Evolutionary conservation across 2,113 vertebrate species (phyloP).

Genomic region (Protobothrops mucrosquamatus): DNA sequence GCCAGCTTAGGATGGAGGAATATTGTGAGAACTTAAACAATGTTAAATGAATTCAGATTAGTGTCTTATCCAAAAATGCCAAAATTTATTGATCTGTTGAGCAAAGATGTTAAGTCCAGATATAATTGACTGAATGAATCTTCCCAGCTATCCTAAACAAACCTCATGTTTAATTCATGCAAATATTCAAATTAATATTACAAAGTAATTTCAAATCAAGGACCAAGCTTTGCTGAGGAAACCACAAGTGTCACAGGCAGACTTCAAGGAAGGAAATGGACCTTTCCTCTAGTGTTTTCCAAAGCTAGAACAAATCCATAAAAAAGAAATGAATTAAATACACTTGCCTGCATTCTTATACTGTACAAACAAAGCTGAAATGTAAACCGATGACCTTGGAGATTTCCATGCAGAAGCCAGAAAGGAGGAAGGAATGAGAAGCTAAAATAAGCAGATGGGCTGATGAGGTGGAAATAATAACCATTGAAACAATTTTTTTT

Average conservation of each 20-base stretch:
- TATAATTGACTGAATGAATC: neutral
- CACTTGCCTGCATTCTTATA: neutral
- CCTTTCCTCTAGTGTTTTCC: neutral
- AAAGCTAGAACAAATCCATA: neutral
- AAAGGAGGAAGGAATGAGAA: conserved; percentile 43
- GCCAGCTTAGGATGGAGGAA: neutral
- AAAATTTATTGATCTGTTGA: neutral
- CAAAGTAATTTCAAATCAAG: neutral
- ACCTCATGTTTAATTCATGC: neutral
- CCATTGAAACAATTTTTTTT: neutral
- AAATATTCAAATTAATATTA: neutral
- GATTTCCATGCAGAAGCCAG: conserved; percentile 28
- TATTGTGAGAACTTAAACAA: neutral
- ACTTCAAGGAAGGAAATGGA: neutral
- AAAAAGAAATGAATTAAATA: conserved; percentile 10
- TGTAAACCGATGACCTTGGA: neutral
- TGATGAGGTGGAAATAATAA: conserved; percentile 33
- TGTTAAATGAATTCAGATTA: neutral
- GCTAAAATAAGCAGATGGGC: conserved; percentile 37
- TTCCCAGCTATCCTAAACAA: neutral
- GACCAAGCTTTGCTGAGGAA: conserved; percentile 16
- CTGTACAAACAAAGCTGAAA: conserved; percentile 18
- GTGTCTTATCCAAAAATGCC: neutral
- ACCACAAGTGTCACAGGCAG: neutral
- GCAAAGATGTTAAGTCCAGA: neutral